Percentiles rank a stretch among this genome's conserved stretches.
Evolutionary conservation across 2,888 invertebrate genomes (phyloP).

Genomic region (Oscheius sp.): DNA sequence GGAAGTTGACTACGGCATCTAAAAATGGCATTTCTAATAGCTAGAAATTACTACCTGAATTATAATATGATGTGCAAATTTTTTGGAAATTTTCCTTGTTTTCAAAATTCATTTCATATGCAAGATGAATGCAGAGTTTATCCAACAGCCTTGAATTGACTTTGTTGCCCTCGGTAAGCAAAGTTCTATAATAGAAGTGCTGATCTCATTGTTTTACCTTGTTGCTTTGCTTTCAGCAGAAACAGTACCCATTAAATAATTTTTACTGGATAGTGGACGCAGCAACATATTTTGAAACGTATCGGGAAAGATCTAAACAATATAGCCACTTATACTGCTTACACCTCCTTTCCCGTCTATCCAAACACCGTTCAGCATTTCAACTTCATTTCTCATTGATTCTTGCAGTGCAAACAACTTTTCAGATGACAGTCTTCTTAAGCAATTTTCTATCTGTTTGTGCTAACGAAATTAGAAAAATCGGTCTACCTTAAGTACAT

Average conservation of each 20-base stretch:
- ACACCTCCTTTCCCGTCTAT: constrained; percentile 6
- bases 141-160: neutral
- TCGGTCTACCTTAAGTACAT: neutral
- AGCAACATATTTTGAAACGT: neutral
- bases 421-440: neutral
- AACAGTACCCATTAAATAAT: neutral
- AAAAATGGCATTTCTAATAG: no score
- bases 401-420: neutral
- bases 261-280: neutral
- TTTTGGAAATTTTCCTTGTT: neutral
- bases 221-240: neutral
- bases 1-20: neutral
- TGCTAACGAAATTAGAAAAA: neutral
- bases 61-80: neutral
- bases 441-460: neutral
- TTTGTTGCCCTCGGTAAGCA: neutral
- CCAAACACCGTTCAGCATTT: neutral
- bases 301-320: neutral
- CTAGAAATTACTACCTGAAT: neutral
- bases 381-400: neutral
- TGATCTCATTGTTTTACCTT: neutral
- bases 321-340: neutral
- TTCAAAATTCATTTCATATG: constrained; percentile 1
- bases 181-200: neutral
- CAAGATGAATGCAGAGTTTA: neutral